Evolutionary conservation across 1,140 invertebrate species (phyloP), one percentile per base, ranked within the genome.

Genomic region (Tetramorium parvispinum): DNA sequence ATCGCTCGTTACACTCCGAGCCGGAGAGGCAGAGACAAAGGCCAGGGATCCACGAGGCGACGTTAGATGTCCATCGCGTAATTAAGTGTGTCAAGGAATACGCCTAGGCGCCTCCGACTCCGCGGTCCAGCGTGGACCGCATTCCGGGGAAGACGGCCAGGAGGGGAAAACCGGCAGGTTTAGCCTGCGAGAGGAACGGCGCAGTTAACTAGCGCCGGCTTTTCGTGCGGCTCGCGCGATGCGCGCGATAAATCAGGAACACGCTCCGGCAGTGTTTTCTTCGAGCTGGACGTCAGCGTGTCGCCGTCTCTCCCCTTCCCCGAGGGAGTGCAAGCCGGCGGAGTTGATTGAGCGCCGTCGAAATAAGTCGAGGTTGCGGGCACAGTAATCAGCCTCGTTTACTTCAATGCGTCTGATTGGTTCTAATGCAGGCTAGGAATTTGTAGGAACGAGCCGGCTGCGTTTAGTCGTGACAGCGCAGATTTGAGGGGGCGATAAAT

Each of bases 71-170:
- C 40, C 65, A 51, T 86, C 78, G 85, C 40, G 66, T 85, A 85
- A 87, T 85, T 85, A 87, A 87, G 86, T 87, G 81, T 87, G 86
- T 87, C 86, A 87, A 87, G 86, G 86, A 87, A 85, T 85, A 85
- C 86, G 49, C 53, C 76, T 78, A 78, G 73, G 66, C 79, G 51
- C 37, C 79, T 83, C 32, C 24, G 51, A 63, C 49, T 53, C 24
- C 73, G 18, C 57, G 24, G 57, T 18, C 37, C 49, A 43, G 27
- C 57, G 57, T 40, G 71, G 55, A 76, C 82, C 71, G 24, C 71
- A 85, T 70, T 61, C 18, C 75, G 57, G 43, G 75, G 46, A 75
- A 63, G 68, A 65, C 51, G 55, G 21, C 21, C 32, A 37, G 13
- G 61, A 66, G 46, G 61, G 66, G 63, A 40, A 78, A 87, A 66